These are phyloP conservation scores for Euplagia quadripunctaria DNA, from an alignment of 2,888 invertebrate species.

Conservation along the genomic window DNA sequence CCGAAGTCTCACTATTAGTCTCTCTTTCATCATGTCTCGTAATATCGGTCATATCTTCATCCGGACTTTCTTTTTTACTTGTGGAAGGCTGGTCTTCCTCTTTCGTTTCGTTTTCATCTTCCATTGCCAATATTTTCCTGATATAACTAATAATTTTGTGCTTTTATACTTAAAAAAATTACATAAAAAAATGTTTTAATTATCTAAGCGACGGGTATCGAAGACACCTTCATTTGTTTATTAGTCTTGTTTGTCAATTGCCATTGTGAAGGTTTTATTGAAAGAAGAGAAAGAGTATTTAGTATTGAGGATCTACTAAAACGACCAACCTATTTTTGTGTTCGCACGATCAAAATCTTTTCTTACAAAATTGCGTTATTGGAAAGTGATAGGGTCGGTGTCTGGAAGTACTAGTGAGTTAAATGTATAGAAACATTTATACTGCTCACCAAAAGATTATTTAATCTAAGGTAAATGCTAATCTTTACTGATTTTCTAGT, in stretches of 20 bases:
- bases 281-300: slow-evolving; percentile 9
- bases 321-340: background rate
- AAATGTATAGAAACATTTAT: too few species aligned
- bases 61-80: slow-evolving; percentile 60
- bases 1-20: slow-evolving; percentile 53
- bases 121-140: slow-evolving; percentile 64
- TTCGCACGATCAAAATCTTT: background rate
- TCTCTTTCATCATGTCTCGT: slow-evolving; percentile 43
- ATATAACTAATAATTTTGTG: slow-evolving; percentile 69
- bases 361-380: too few species aligned
- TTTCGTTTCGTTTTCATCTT: slow-evolving; percentile 57
- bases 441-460: too few species aligned
- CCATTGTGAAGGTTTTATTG: slow-evolving; percentile 6
- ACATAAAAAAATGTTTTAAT: slow-evolving; percentile 31
- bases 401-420: too few species aligned
- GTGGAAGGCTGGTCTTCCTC: slow-evolving; percentile 56
- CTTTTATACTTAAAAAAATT: slow-evolving; percentile 29
- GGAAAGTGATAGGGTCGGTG: too few species aligned
- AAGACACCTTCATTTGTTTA: slow-evolving; percentile 45
- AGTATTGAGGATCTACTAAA: background rate
- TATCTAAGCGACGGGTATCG: slow-evolving; percentile 30
- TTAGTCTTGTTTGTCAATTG: slow-evolving; percentile 19
- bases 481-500: background rate
- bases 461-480: too few species aligned
- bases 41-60: slow-evolving; percentile 42